Evolutionary conservation across 2,797 vertebrate species (phyloP).

Genomic region (Pelobates cultripes): DNA sequence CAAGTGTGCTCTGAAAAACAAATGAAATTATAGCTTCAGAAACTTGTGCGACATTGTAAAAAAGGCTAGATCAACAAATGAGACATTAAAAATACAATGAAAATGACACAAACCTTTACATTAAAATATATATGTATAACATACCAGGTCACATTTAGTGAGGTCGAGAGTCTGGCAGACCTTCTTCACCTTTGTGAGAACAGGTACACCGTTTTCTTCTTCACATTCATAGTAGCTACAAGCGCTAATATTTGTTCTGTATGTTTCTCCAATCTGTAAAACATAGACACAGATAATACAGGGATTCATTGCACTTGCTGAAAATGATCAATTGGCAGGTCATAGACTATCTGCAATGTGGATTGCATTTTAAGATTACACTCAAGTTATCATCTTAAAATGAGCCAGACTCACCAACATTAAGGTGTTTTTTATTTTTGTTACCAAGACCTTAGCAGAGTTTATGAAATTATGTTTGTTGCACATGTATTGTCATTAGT

Average conservation of each 20-base stretch:
- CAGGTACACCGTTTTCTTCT: constrained; percentile 22
- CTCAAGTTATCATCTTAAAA: too few species aligned
- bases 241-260: neutral
- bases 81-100: too few species aligned
- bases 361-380: too few species aligned
- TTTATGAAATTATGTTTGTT: too few species aligned
- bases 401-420: too few species aligned
- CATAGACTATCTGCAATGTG: too few species aligned
- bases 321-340: too few species aligned
- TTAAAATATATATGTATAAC: neutral
- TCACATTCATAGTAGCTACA: constrained; percentile 43
- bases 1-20: constrained; percentile 26
- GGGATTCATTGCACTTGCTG: too few species aligned
- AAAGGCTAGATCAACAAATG: neutral
- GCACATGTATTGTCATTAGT: neutral
- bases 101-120: neutral
- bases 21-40: neutral
- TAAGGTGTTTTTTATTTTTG: too few species aligned
- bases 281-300: neutral
- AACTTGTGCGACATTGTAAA: neutral
- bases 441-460: too few species aligned
- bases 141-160: constrained; percentile 39
- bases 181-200: constrained; percentile 38
- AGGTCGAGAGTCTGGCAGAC: constrained; percentile 38
- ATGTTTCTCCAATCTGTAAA: constrained; percentile 21